Percentiles rank a stretch among this genome's conserved stretches.
Conservation (phyloP, 2,797 vertebrate genomes). For the Apodemus agrarius region DNA sequence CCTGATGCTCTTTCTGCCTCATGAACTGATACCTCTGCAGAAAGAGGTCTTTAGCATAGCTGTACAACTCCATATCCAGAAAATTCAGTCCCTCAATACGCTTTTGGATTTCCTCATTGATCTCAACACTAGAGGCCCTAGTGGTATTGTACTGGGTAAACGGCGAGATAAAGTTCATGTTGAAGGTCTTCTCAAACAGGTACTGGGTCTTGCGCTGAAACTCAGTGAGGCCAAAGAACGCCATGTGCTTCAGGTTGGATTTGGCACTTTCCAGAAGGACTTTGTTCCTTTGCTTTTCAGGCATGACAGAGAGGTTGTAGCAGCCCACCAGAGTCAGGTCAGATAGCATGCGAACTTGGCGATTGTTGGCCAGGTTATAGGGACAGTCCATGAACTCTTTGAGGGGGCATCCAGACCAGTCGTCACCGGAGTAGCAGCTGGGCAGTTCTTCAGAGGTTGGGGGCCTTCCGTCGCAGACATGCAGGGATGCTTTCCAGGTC, state of each 20-base stretch:
- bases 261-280: slow-evolving; percentile 97
- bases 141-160: slow-evolving; percentile 99
- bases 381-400: slow-evolving; percentile 98
- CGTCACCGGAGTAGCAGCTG: slow-evolving; percentile 96
- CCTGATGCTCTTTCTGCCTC: slow-evolving; percentile 95
- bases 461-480: slow-evolving; percentile 95
- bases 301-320: slow-evolving; percentile 97
- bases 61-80: slow-evolving; percentile 97
- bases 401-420: slow-evolving; percentile 97
- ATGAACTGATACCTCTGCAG: slow-evolving; percentile 97
- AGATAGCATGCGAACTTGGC: slow-evolving; percentile 98
- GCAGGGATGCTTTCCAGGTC: slow-evolving; percentile 97
- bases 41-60: slow-evolving; percentile 97
- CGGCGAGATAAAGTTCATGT: slow-evolving; percentile 95
- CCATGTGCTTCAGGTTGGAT: slow-evolving; percentile 96
- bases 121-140: slow-evolving; percentile 94
- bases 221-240: slow-evolving; percentile 97
- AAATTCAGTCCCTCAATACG: slow-evolving; percentile 95
- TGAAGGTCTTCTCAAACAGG: slow-evolving; percentile 97
- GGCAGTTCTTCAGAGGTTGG: slow-evolving; percentile 96
- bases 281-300: slow-evolving; percentile 93
- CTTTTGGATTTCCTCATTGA: slow-evolving; percentile 91
- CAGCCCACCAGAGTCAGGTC: slow-evolving; percentile 98
- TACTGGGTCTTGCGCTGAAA: slow-evolving; percentile 99
- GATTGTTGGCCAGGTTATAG: slow-evolving; percentile 97